A percentile compares a stretch with the other conserved stretches of the same genome.
These are phyloP conservation scores for Notiomystis cincta DNA, from an alignment of 2,113 vertebrate genomes.

Conservation along the genomic window DNA sequence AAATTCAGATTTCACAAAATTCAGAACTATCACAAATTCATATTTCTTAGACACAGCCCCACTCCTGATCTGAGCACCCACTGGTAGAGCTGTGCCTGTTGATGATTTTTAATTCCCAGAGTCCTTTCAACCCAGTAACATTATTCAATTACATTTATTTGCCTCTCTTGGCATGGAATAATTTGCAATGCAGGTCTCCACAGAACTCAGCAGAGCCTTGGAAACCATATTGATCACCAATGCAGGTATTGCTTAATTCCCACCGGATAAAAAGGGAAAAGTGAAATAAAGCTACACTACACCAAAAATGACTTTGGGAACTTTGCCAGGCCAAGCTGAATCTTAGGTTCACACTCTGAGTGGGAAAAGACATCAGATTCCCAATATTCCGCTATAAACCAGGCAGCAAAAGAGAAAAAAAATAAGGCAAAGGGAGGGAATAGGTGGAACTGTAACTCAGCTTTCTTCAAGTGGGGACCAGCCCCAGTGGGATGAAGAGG, in stretches of 20 bases:
- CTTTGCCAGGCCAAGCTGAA: background rate
- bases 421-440: background rate
- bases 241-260: background rate
- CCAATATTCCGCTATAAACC: background rate
- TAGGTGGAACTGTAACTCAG: background rate
- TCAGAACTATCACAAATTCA: background rate
- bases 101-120: background rate
- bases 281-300: background rate
- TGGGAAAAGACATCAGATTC: background rate
- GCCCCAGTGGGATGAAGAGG: background rate
- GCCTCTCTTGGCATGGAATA: background rate
- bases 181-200: background rate
- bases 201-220: background rate
- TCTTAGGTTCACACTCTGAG: background rate
- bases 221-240: background rate
- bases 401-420: background rate
- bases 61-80: background rate
- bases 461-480: background rate
- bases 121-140: background rate
- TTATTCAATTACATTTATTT: background rate
- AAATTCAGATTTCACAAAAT: background rate
- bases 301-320: fast-evolving
- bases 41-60: background rate
- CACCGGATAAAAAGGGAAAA: background rate
- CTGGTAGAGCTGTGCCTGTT: background rate